Evolutionary conservation across 1,140 invertebrate genomes (phyloP), one percentile per base, ranked within the genome.

Genomic region (Drosophila rufa): DNA sequence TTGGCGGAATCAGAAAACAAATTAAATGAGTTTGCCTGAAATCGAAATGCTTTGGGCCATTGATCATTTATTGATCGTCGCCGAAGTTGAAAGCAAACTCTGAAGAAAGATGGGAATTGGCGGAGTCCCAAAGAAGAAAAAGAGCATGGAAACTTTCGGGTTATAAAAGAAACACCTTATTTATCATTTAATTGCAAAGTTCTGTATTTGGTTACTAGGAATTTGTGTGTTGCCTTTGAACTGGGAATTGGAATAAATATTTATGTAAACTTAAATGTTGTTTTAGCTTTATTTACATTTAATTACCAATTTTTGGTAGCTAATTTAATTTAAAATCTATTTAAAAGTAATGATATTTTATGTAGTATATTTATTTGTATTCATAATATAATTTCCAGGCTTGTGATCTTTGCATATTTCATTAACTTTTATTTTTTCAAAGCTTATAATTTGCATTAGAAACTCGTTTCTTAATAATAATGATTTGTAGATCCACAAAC

Each of bases 11-110:
- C 38, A 46, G 30, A 45, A 77, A 64, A 47, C 40, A 82, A 59
- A 75, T 53, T 64, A 80, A 80, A 57, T 78, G 57, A 84, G 61
- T 80, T 82, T 69, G 76, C 30, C 58, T 80, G 71, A 80, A 80
- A 84, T 69, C 65, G 60, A 83, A 83, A 79, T 59, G 70, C 70
- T 60, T 62, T 74, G 67, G 56, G 56, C 48, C 53, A 79, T 79
- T 76, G 65, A 70, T 66, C 61, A 70, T 68, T 78, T 74, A 74
- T 73, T 74, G 70, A 58, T 33, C 67, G 67, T 17, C 55, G 67
- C 50, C 27, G 14, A n/a, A 68, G 62, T 43, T 48, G 12, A 73
- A 48, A 77, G 46, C 46, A 33, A 76, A 47, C 36, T 36, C 14
- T 46, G 14, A 45, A 15, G 25, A 55, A 51, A 50, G 51, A 59